Percentiles rank a stretch among this genome's conserved stretches.
Conservation (phyloP, 2,888 invertebrate genomes). For the Pyralis farinalis region DNA sequence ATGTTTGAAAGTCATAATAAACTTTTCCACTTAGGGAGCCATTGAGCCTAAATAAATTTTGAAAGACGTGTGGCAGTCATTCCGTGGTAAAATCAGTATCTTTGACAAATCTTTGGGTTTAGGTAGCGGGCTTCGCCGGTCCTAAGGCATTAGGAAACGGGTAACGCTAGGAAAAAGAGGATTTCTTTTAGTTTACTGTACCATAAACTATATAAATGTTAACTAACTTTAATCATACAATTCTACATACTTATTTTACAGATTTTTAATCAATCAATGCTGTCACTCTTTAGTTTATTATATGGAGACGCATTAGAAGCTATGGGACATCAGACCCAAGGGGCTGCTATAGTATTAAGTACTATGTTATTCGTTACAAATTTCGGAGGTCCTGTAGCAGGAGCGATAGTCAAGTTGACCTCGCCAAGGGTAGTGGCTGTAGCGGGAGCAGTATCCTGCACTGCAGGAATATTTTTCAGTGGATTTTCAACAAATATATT, state of each 20-base stretch:
- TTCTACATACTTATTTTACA: constrained; percentile 40
- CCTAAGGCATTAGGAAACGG: too few species aligned
- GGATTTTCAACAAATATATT: constrained; percentile 65
- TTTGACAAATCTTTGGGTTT: too few species aligned
- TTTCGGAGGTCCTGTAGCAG: constrained; percentile 85
- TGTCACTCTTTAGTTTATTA: constrained; percentile 85
- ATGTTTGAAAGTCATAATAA: too few species aligned
- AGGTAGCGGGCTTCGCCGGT: too few species aligned
- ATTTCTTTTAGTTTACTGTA: too few species aligned
- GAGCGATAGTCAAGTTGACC: constrained; percentile 81
- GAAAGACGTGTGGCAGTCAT: too few species aligned
- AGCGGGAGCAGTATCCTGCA: constrained; percentile 56
- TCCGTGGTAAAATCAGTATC: too few species aligned
- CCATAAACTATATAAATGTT: too few species aligned
- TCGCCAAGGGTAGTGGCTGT: constrained; percentile 68
- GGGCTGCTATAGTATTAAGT: constrained; percentile 85
- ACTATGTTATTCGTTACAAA: constrained; percentile 84
- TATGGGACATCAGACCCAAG: constrained; percentile 84
- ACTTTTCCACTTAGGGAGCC: too few species aligned
- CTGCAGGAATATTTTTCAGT: constrained; percentile 65
- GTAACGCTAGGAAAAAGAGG: too few species aligned
- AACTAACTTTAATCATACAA: too few species aligned
- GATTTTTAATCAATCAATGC: constrained; percentile 86
- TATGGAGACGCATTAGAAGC: constrained; percentile 83
- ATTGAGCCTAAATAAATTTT: too few species aligned